A percentile compares a stretch with the other conserved stretches of the same genome.
These are phyloP conservation scores for Notolabrus celidotus DNA, from an alignment of 2,797 vertebrate species.

Conservation along the genomic window DNA sequence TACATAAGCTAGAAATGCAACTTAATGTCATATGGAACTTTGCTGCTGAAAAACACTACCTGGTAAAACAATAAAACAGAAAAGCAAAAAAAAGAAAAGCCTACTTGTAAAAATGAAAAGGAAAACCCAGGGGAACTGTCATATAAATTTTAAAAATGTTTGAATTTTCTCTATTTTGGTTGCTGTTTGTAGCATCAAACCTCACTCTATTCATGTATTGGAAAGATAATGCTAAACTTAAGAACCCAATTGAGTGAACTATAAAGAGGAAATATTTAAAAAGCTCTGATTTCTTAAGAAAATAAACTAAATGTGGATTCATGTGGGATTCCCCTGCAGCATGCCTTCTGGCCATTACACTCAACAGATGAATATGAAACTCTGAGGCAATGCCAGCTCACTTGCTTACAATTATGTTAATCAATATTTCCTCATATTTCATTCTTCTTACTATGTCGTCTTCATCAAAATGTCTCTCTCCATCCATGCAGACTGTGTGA, in stretches of 20 bases:
- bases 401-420: conserved; percentile 47
- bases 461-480: conserved; percentile 26
- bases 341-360: conserved; percentile 56
- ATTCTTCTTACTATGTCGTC: conserved; percentile 26
- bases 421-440: conserved; percentile 50
- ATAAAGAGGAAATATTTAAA: conserved; percentile 45
- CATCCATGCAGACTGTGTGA: conserved; percentile 11
- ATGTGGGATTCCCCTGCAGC: conserved; percentile 61
- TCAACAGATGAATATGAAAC: conserved; percentile 54
- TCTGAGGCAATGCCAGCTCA: conserved; percentile 44
- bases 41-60: no score
- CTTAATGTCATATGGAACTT: no score
- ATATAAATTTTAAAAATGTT: conserved; percentile 9
- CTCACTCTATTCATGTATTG: background rate
- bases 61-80: background rate
- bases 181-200: conserved; percentile 15
- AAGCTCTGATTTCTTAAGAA: conserved; percentile 44
- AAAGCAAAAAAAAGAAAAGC: background rate
- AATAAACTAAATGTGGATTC: conserved; percentile 59
- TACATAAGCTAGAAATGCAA: background rate
- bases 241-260: conserved; percentile 43
- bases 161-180: background rate
- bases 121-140: background rate
- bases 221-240: background rate
- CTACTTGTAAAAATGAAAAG: background rate